Conservation (phyloP, 2,888 invertebrate species). For the Biston betularia region DNA sequence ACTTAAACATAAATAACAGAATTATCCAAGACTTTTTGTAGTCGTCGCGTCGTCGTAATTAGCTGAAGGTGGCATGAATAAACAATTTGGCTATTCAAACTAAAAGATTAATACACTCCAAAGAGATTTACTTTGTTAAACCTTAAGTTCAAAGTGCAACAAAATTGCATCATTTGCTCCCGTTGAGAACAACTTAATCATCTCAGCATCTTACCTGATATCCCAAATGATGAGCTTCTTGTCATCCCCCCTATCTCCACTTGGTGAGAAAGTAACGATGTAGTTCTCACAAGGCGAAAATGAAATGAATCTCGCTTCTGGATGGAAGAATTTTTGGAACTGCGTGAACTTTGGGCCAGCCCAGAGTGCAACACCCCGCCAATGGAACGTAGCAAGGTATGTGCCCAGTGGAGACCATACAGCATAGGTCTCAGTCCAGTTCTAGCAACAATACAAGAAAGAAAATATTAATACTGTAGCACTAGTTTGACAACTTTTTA, state of each 20-base stretch:
- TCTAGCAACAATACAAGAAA: conserved; percentile 75
- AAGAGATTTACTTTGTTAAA: too few relatives aligned
- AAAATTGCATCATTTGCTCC: too few relatives aligned
- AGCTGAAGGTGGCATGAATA: too few relatives aligned
- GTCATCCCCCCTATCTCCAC: conserved; percentile 89
- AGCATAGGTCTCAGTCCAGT: conserved; percentile 98
- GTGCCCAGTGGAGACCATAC: conserved; percentile 99
- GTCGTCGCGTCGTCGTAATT: too few relatives aligned
- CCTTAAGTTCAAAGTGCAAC: too few relatives aligned
- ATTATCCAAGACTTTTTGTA: too few relatives aligned
- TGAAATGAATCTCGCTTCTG: conserved; percentile 97
- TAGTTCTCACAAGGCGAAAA: conserved; percentile 99
- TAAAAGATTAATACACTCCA: too few relatives aligned
- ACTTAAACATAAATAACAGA: too few relatives aligned
- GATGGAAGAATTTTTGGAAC: conserved; percentile 96
- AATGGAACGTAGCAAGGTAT: conserved; percentile 98
- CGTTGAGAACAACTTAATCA: too few relatives aligned
- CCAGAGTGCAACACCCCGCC: conserved; percentile 98
- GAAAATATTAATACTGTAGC: background rate
- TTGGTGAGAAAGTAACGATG: conserved; percentile 96
- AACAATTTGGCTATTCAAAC: too few relatives aligned
- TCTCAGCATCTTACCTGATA: conserved; percentile 88
- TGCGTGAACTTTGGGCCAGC: conserved; percentile 97
- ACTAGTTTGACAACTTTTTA: background rate
- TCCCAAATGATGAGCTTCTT: conserved; percentile 98